Conservation (phyloP, 1,140 invertebrate species). For the Trichomalopsis sarcophagae region DNA sequence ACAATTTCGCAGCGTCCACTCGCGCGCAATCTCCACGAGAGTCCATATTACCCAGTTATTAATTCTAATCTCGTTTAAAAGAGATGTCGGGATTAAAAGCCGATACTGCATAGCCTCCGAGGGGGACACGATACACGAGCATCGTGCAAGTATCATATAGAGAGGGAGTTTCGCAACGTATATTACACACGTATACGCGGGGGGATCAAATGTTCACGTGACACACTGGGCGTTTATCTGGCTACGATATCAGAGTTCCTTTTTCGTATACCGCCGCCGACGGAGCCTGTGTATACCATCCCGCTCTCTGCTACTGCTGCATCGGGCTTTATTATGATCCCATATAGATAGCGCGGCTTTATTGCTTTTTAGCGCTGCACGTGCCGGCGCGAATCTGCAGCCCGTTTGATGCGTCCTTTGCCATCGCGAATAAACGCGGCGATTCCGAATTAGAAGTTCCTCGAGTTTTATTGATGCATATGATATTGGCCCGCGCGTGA, state of each 20-base stretch:
- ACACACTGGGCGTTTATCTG: slow-evolving; percentile 57
- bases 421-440: not conserved
- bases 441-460: not conserved
- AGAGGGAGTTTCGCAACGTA: not conserved
- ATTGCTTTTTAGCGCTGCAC: slow-evolving; percentile 72
- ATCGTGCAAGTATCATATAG: not conserved
- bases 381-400: slow-evolving; percentile 58
- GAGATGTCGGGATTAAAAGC: slow-evolving; percentile 37
- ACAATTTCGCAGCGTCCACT: not conserved
- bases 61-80: slow-evolving; percentile 51
- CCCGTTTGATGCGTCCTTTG: not conserved
- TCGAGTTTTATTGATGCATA: not conserved
- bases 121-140: not conserved
- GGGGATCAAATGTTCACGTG: slow-evolving; percentile 56
- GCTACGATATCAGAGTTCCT: slow-evolving; percentile 54
- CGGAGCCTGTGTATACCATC: slow-evolving; percentile 4
- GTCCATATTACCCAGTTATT: slow-evolving; percentile 46
- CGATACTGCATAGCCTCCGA: not conserved
- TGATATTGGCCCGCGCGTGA: not conserved
- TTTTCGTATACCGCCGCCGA: slow-evolving; percentile 29
- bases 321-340: slow-evolving; percentile 67
- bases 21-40: not conserved
- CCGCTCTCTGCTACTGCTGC: not conserved
- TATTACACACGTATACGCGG: not conserved
- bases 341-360: slow-evolving; percentile 68